Conservation (phyloP, 2,797 vertebrate genomes). For the Australoheros facetus region DNA sequence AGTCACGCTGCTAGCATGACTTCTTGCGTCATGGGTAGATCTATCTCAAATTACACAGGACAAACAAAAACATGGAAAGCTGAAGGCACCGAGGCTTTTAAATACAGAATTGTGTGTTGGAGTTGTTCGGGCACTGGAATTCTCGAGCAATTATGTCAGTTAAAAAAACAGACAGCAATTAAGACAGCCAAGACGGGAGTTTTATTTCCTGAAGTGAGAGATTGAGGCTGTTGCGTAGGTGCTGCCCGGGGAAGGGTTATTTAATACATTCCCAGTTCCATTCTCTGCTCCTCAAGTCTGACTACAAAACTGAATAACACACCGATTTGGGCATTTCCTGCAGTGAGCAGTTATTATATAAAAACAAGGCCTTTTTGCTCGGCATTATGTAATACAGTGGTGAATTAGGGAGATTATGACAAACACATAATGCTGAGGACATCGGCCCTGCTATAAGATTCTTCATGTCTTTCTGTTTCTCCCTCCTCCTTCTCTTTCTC, state of each 20-base stretch:
- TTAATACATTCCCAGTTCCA: not conserved
- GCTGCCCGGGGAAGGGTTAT: not conserved
- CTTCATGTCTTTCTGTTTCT: conserved; percentile 2
- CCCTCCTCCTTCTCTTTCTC: not conserved
- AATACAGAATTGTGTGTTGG: not conserved
- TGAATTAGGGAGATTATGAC: conserved; percentile 50
- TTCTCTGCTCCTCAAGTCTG: not conserved
- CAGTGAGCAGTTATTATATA: conserved; percentile 30
- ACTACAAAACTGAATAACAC: not conserved
- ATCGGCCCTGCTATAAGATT: conserved; percentile 25
- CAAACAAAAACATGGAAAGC: not conserved
- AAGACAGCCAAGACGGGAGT: not conserved
- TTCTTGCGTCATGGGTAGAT: not conserved
- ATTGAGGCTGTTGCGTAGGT: not conserved
- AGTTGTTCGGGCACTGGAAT: not conserved
- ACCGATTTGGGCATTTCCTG: conserved; percentile 27
- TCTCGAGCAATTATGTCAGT: not conserved
- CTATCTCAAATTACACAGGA: not conserved
- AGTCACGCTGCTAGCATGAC: not conserved
- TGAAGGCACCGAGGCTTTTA: not conserved
- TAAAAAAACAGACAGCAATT: not conserved
- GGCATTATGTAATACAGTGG: conserved; percentile 30
- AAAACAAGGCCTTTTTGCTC: conserved; percentile 35
- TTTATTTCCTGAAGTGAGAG: not conserved
- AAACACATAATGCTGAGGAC: conserved; percentile 29